Conservation (phyloP, 2,888 invertebrate genomes). For the Tricholauxania praeusta region DNA sequence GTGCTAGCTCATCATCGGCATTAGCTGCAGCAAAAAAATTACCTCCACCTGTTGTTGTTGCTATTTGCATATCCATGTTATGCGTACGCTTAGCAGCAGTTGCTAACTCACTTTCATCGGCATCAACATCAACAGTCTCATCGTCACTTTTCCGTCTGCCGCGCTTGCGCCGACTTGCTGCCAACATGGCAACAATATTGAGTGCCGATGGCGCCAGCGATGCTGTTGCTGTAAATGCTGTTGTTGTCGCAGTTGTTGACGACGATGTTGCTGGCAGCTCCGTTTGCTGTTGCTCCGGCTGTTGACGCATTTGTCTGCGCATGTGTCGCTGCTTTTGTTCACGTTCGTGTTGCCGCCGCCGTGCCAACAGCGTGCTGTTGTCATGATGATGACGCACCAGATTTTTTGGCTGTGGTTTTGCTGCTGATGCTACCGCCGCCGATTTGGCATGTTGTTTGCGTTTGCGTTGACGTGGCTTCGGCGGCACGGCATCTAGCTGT, state of each 20-base stretch:
- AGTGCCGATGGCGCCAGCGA: conserved; percentile 59
- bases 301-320: conserved; percentile 52
- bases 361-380: conserved; percentile 54
- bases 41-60: conserved; percentile 34
- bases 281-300: conserved; percentile 46
- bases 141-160: conserved; percentile 61
- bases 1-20: conserved; percentile 8
- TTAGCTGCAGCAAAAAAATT: not conserved
- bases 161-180: conserved; percentile 62
- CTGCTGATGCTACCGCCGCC: conserved; percentile 40
- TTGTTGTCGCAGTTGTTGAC: conserved; percentile 56
- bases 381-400: conserved; percentile 62
- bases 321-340: conserved; percentile 53
- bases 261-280: conserved; percentile 60
- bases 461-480: conserved; percentile 46
- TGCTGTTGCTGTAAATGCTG: conserved; percentile 60
- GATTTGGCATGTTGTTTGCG: conserved; percentile 47
- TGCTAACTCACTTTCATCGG: conserved; percentile 25
- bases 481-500: conserved; percentile 1
- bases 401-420: conserved; percentile 58
- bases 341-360: conserved; percentile 52
- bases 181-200: conserved; percentile 63
- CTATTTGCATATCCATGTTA: conserved; percentile 58
- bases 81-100: conserved; percentile 13
- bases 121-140: conserved; percentile 32